phyloP scores from a whole-genome alignment of 2,113 vertebrate genomes.

The Heliornis fulica region DNA sequence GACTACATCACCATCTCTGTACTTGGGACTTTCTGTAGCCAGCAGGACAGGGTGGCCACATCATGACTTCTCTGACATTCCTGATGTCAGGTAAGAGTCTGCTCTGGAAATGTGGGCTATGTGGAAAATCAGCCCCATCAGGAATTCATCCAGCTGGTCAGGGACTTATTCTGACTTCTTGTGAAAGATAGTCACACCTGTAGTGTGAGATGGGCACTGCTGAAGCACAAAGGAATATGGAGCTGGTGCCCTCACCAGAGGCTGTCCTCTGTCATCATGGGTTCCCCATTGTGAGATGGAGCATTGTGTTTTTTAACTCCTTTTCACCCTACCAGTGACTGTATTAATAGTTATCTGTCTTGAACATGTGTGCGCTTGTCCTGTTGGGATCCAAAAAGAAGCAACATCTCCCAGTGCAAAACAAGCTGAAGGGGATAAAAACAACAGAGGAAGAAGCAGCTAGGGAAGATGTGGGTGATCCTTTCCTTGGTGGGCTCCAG shows the following conservation, averaged over 20 bases:
- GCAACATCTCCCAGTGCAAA: not conserved
- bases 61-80: not conserved
- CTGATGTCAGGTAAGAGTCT: not conserved
- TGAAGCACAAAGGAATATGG: fast-evolving
- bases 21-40: not conserved
- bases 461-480: not conserved
- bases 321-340: not conserved
- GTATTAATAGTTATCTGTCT: not conserved
- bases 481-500: not conserved
- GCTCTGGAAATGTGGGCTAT: not conserved
- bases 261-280: not conserved
- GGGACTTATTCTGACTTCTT: not conserved
- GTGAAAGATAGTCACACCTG: not conserved
- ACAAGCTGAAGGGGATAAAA: not conserved
- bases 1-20: not conserved
- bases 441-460: not conserved
- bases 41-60: not conserved
- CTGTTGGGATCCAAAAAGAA: not conserved
- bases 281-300: fast-evolving
- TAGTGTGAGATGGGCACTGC: not conserved
- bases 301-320: not conserved
- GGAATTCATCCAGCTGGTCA: not conserved
- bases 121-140: not conserved
- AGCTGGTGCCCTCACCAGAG: not conserved
- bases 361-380: not conserved